Conservation (phyloP, 2,888 invertebrate species). For the Branchellion lobata region DNA sequence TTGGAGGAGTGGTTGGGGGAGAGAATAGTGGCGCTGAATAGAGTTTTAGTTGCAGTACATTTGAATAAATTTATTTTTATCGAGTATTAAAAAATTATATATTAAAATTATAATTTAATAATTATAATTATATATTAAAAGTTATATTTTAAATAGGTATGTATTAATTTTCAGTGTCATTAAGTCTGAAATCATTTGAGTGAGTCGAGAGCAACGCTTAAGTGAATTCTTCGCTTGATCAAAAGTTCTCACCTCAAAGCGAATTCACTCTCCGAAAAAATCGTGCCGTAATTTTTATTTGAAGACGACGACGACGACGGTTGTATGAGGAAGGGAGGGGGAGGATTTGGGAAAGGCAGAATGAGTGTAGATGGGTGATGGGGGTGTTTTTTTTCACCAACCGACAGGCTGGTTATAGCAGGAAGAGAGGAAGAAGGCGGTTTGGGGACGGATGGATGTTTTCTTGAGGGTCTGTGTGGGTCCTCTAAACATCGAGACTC, state of each 20-base stretch:
- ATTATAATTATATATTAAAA: no score
- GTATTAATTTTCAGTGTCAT: no score
- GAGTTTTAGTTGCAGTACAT: no score
- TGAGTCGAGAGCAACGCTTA: no score
- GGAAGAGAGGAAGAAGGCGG: conserved; percentile 36
- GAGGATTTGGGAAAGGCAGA: background rate
- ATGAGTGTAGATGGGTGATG: background rate
- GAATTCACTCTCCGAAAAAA: background rate
- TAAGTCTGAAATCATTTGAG: no score
- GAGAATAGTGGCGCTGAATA: no score
- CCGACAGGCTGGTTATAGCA: conserved; percentile 7
- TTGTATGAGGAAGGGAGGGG: conserved; percentile 1
- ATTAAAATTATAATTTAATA: no score
- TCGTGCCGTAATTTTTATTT: conserved; percentile 3
- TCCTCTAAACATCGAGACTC: background rate
- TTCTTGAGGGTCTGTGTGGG: background rate
- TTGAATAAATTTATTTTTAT: no score
- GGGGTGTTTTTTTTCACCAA: conserved; percentile 8
- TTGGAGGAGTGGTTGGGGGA: no score
- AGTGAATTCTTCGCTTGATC: no score
- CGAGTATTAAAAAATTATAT: no score
- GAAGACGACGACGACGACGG: conserved; percentile 1
- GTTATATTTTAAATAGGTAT: no score
- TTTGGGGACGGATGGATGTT: conserved; percentile 30
- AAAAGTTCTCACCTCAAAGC: conserved; percentile 7